Percentiles rank a stretch among this genome's conserved stretches.
Evolutionary conservation across 2,113 vertebrate genomes (phyloP).

Genomic region (Cochlearius cochlearius): DNA sequence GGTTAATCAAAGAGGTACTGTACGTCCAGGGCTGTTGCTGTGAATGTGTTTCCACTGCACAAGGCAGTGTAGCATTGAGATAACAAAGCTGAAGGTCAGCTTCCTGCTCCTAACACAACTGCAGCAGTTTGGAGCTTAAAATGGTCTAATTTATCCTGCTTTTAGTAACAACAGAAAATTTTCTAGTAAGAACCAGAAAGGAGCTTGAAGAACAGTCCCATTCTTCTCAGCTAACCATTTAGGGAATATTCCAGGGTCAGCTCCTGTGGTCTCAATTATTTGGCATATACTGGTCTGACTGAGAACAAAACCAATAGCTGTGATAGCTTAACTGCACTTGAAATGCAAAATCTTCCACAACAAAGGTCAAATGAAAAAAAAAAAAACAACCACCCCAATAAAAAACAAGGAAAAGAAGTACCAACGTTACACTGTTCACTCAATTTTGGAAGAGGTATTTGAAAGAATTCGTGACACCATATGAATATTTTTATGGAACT

Average conservation of each 20-base stretch:
- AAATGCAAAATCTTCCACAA: neutral
- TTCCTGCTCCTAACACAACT: neutral
- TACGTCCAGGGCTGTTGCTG: neutral
- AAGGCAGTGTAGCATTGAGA: neutral
- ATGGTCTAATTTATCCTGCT: neutral
- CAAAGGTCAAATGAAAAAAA: neutral
- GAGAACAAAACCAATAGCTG: neutral
- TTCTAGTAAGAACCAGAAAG: neutral
- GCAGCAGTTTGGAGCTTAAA: neutral
- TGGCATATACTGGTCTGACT: neutral
- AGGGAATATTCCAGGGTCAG: neutral
- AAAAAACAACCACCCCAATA: neutral
- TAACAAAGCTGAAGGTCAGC: neutral
- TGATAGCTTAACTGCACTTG: neutral
- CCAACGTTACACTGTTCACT: neutral
- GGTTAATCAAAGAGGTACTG: neutral
- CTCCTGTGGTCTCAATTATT: neutral
- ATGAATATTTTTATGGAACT: neutral
- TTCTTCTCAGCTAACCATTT: neutral
- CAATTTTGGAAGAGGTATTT: neutral
- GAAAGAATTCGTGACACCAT: neutral
- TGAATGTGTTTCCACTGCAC: neutral
- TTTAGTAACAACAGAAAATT: slow-evolving; percentile 2
- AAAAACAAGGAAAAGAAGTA: neutral
- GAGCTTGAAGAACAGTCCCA: neutral